phyloP scores from a whole-genome alignment of 2,113 vertebrate species.

The Neomonachus schauinslandi region DNA sequence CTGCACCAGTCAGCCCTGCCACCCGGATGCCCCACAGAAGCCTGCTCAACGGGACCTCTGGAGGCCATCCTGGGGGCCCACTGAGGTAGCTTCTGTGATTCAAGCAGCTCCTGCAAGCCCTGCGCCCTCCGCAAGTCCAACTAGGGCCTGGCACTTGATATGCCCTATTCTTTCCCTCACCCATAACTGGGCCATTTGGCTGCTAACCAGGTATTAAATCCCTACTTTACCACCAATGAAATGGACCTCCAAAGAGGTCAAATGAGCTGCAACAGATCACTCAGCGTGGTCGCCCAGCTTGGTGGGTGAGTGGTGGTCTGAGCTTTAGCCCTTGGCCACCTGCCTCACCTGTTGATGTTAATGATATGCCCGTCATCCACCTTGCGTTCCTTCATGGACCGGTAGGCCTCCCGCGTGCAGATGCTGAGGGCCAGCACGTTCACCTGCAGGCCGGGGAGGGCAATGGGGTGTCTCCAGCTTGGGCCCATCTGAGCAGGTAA shows the following conservation, averaged over 20 bases:
- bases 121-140: neutral
- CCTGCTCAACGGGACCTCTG: neutral
- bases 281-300: neutral
- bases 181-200: neutral
- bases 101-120: neutral
- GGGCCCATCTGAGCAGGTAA: neutral
- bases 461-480: conserved; percentile 7
- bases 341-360: conserved; percentile 95
- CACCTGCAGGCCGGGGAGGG: conserved; percentile 86
- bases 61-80: neutral
- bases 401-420: conserved; percentile 96
- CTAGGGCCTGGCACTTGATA: neutral
- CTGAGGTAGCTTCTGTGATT: neutral
- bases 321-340: neutral
- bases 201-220: neutral
- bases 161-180: neutral
- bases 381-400: conserved; percentile 96
- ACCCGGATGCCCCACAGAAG: neutral
- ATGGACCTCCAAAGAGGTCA: neutral
- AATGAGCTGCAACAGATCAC: neutral
- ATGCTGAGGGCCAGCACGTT: conserved; percentile 96
- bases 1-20: neutral
- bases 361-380: conserved; percentile 98
- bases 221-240: neutral
- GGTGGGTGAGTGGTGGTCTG: neutral